A percentile compares a stretch with the other conserved stretches of the same genome.
These are phyloP conservation scores for Anarhynchus alexandrinus DNA, from an alignment of 2,113 vertebrate species.

Conservation along the genomic window DNA sequence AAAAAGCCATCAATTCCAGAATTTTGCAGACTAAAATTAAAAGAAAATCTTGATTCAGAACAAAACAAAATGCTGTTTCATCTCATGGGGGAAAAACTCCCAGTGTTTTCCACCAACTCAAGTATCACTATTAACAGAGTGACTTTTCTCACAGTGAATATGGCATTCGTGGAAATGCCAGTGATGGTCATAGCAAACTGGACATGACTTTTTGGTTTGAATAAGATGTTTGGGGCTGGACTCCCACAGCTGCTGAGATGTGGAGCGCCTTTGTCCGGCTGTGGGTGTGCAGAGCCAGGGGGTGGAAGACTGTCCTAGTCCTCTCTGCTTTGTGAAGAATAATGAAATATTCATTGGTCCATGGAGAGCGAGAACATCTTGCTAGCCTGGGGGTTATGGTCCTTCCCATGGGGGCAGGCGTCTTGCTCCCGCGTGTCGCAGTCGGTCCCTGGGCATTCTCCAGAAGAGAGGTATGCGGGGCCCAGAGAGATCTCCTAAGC, in stretches of 20 bases:
- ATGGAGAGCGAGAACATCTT: neutral
- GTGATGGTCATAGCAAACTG: neutral
- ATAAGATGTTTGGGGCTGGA: neutral
- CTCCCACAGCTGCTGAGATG: neutral
- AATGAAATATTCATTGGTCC: neutral
- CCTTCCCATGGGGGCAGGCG: neutral
- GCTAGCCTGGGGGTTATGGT: neutral
- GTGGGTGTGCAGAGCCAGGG: neutral
- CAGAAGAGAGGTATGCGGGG: neutral
- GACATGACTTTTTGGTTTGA: slow-evolving; percentile 24
- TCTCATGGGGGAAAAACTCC: neutral
- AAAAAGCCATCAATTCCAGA: neutral
- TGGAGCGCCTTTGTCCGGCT: neutral
- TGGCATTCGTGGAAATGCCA: slow-evolving; percentile 14
- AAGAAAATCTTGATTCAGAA: neutral
- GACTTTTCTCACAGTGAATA: neutral
- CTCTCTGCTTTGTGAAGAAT: neutral
- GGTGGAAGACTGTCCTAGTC: neutral
- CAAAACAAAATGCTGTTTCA: neutral
- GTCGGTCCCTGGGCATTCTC: neutral
- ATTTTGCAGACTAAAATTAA: neutral
- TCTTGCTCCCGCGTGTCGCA: neutral
- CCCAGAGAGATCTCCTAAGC: neutral
- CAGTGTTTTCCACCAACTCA: slow-evolving; percentile 44
- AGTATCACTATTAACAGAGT: neutral